Evolutionary conservation across 64 coral and sea anemone genomes (phyloP), one percentile per base, ranked within the genome.

Genomic region (Catalaphyllia jardinei): DNA sequence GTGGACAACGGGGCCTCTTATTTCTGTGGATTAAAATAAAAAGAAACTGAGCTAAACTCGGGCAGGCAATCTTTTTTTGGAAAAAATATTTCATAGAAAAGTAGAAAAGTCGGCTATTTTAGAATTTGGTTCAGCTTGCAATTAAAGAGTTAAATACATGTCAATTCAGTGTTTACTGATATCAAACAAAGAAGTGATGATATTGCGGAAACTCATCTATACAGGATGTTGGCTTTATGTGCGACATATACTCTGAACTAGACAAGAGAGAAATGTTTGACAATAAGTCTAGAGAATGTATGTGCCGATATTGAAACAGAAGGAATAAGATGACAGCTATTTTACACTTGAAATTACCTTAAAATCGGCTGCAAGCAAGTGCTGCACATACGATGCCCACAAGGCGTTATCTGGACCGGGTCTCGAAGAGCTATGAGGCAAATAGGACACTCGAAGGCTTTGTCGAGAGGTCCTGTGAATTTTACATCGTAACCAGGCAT

Each of bases 401-500:
- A 99, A 27, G 97, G 97, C 8, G 97, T 99, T 38, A 99, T 94
- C 67, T 99, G 97, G 9, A 99, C 88, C 4, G 97, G 97, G 25
- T 95, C 93, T 30, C 97, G 97, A 4, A 99, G 86, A 29, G 90
- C 97, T 30, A 86, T 93, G 78, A 95, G 86, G 77, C 97, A 99
- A 38, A 99, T 79, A 2, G 97, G 97, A 69, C 97, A 99, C 38
- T 99, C 97, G 42, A 99, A 95, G 3, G 93, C 93, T 75, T 99
- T 99, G 86, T 99, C 97, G 61, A 99, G 63, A 3, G 88, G 79
- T 51, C 72, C 30, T 0, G 87, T 88, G 51, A 99, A 99, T 42
- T 95, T 80, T 13, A 91, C 94, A 24, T 99, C 97, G 55, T 99
- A 95, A 62, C 97, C 97, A 1, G 97, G 97, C 97, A 99, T 99